Base-by-base conservation (phyloP, 2,888 invertebrate genomes). In the Himalopsyche japonica region DNA sequence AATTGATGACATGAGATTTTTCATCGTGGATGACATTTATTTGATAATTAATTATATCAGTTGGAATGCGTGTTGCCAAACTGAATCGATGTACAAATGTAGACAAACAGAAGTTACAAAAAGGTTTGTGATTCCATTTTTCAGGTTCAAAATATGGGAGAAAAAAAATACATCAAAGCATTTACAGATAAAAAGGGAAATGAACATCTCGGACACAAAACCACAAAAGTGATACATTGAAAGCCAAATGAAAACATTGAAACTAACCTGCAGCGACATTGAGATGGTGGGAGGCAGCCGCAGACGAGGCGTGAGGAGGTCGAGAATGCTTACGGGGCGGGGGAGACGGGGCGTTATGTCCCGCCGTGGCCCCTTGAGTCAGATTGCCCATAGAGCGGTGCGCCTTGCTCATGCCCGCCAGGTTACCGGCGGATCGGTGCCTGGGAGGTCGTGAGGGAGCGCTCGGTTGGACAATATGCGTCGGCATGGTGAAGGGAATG, bases 371-470 rank as follows among this genome's bases (percentile, higher is more conserved):
- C 27, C 70, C 70, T 27, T 70, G 70, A 82, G 83, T 86, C 87
- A 86, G 87, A 86, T 85, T 86, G 87, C 89, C 85, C 88, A 86
- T 86, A 18, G 86, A 86, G 57, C 86, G 84, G 82, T 86, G 86
- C 34, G 80, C 84, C n/a, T 80, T 81, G 81, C 80, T 77, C 79
- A 47, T 20, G 37, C 80, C 82, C 20, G 82, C 85, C 37, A 86
- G 76, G 30, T 84, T 84, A 20, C 86, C 83, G 79, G 80, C 77
- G 64, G 86, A 88, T 88, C 86, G 89, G 88, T 83, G 87, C 78
- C 87, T 90, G 88, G 87, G 91, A 89, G 87, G 91, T 90, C 91
- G 91, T 90, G 88, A 90, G 90, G 88, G 90, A 89, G 88, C 91
- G 47, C 78, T 20, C 37, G 85, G 79, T 15, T 82, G 79, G 18